Conservation (phyloP, 2,888 invertebrate species). For the Pemphredon lugubris region DNA sequence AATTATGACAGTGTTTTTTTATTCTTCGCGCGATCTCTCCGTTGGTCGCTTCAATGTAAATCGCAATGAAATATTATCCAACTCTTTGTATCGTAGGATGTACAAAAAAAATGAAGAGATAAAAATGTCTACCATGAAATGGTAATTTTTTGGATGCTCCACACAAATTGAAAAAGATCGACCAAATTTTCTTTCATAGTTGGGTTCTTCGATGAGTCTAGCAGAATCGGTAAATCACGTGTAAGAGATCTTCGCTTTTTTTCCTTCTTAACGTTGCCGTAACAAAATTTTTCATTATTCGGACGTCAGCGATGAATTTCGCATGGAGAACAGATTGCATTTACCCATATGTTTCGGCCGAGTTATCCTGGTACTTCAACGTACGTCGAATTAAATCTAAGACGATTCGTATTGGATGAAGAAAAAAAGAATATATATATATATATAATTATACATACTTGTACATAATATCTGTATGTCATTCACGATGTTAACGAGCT, state of each 20-base stretch:
- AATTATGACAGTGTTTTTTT: too few species aligned
- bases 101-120: slow-evolving; percentile 18
- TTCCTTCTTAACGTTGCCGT: slow-evolving; percentile 32
- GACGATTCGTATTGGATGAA: slow-evolving; percentile 56
- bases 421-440: slow-evolving; percentile 51
- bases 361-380: too few species aligned
- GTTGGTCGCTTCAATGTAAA: slow-evolving; percentile 14
- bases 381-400: slow-evolving; percentile 49
- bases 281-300: slow-evolving; percentile 46
- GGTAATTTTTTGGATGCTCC: slow-evolving; percentile 29
- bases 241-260: slow-evolving; percentile 6
- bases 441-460: slow-evolving; percentile 74
- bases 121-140: slow-evolving; percentile 25
- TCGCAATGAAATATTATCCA: slow-evolving; percentile 28
- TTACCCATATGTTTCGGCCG: slow-evolving; percentile 70
- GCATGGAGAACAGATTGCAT: slow-evolving; percentile 69
- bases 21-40: neutral
- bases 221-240: slow-evolving; percentile 47
- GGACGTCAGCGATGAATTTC: slow-evolving; percentile 55
- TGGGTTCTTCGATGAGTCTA: slow-evolving; percentile 18
- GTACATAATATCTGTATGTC: slow-evolving; percentile 78
- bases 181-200: slow-evolving; percentile 1
- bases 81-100: slow-evolving; percentile 43
- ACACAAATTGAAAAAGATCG: slow-evolving; percentile 2
- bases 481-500: slow-evolving; percentile 75